Base-by-base conservation (phyloP, 2,113 vertebrate species). In the Tylochromis polylepis region DNA sequence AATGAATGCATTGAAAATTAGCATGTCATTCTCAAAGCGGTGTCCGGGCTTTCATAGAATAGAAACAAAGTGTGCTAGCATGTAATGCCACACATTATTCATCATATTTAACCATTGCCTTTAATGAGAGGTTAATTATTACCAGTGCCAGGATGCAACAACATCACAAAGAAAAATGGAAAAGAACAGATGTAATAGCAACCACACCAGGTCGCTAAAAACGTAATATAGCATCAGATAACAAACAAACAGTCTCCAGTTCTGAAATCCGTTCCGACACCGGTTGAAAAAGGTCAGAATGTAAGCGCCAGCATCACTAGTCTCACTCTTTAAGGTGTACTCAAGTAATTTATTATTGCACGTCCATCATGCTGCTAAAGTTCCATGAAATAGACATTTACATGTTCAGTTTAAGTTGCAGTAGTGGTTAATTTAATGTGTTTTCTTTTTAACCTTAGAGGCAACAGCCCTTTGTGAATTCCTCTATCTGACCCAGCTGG, bases 1-100 rank as follows among this genome's bases (percentile, higher is more conserved):
- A 91, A 92, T 93, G 55, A 85, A 77, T 88, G 70, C 55, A 31
- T n/a, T 80, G 88, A 82, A 89, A 90, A 93, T 91, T 11, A 51
- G 41, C 31, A 59, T 79, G 55, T 82, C 51, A 59, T 55, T 83
- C 38, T 2, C 80, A 57, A 18, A 59, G 70, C 83, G 27, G 12
- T 57, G 62, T 58, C 77, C 12, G 4, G 34, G 36, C 65, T 65
- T 78, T 58, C 36, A 59, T 46, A 24, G 11, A 6, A 38, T 9
- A 72, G 29, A 36, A 80, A 24, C 49, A 55, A 29, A 59, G 31
- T 36, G 51, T 72, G 31, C 72, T 16, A n/a, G 38, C 75, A 36
- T 85, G 5, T 46, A 49, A 79, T 49, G 36, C 16, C 10, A 65
- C 6, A 2, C 34, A 89, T 53, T 91, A 80, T 88, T 85, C 72